These are phyloP conservation scores for Chloebia gouldiae DNA, from an alignment of 2,113 vertebrate genomes.

Conservation along the genomic window DNA sequence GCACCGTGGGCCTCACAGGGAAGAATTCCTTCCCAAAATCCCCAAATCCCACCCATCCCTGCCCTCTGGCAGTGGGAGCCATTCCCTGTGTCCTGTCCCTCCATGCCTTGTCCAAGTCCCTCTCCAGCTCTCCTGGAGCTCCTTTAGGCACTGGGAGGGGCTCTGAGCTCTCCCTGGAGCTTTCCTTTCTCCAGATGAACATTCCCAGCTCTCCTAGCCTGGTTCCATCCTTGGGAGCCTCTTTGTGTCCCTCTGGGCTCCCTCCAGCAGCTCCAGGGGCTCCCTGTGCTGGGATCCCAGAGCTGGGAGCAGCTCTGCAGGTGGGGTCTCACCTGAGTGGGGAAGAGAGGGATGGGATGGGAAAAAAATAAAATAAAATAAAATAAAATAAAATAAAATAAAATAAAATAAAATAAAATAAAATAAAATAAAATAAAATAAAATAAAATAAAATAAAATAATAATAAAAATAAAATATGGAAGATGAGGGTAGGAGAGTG, in stretches of 20 bases:
- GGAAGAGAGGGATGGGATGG: no score
- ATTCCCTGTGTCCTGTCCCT: not conserved
- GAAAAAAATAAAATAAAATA: no score
- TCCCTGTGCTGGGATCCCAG: not conserved
- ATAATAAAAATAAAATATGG: no score
- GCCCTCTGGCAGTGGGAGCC: no score
- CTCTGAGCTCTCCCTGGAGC: not conserved
- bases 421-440: no score
- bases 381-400: no score
- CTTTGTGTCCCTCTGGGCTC: not conserved
- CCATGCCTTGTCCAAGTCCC: not conserved
- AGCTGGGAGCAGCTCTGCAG: not conserved
- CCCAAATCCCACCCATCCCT: no score
- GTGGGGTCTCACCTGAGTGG: not conserved
- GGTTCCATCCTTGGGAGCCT: not conserved
- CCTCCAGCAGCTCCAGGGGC: not conserved
- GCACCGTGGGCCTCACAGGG: no score
- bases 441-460: no score
- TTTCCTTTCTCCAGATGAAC: not conserved
- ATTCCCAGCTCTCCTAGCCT: not conserved
- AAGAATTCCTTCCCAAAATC: no score
- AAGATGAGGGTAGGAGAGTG: no score
- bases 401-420: no score
- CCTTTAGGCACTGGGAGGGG: accelerated
- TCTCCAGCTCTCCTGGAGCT: not conserved